A percentile compares a stretch with the other conserved stretches of the same genome.
These are phyloP conservation scores for Enteromius afrohamiltoni DNA, from an alignment of 2,797 vertebrate genomes.

Conservation along the genomic window DNA sequence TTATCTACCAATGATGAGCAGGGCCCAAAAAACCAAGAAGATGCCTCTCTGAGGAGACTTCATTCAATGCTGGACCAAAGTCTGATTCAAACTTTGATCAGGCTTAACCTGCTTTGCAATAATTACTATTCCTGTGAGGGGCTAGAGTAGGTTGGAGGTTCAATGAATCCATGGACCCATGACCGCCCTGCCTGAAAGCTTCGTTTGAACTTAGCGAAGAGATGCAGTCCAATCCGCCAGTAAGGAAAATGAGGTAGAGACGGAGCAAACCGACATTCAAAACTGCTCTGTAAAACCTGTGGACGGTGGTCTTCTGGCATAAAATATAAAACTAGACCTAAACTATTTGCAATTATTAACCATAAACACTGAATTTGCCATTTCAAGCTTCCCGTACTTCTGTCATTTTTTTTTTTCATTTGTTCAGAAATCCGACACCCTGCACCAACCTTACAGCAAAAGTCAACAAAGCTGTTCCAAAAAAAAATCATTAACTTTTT, in stretches of 20 bases:
- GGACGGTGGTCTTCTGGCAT: neutral
- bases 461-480: neutral
- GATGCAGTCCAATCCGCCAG: constrained; percentile 40
- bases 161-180: constrained; percentile 59
- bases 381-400: neutral
- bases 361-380: neutral
- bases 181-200: constrained; percentile 41
- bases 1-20: constrained; percentile 75
- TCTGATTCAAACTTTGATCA: constrained; percentile 66
- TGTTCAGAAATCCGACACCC: neutral
- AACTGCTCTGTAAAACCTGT: neutral
- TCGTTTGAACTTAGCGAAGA: constrained; percentile 56
- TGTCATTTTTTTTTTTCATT: neutral
- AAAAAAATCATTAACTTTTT: constrained; percentile 10
- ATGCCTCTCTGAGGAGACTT: constrained; percentile 68
- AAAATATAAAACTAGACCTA: neutral
- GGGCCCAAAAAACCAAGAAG: constrained; percentile 64
- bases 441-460: neutral
- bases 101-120: constrained; percentile 61
- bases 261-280: neutral
- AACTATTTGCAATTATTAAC: neutral
- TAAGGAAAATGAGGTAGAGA: constrained; percentile 34
- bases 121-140: constrained; percentile 60
- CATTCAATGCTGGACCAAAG: constrained; percentile 68
- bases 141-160: constrained; percentile 53